These are phyloP conservation scores for Neoascia interrupta DNA, from an alignment of 2,888 invertebrate genomes.

Conservation along the genomic window DNA sequence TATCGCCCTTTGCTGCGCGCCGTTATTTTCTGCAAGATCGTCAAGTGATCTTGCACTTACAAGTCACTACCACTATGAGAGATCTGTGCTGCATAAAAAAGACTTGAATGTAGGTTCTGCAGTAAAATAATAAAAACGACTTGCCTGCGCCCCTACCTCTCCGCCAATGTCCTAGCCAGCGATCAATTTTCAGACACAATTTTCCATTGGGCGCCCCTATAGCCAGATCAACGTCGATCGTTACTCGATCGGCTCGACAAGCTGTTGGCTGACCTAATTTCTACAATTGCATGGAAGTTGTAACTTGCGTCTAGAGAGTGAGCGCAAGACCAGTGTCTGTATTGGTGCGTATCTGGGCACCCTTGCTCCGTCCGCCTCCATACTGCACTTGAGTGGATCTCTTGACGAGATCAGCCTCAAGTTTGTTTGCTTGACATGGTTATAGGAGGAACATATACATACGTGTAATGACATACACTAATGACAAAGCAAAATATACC, in stretches of 20 bases:
- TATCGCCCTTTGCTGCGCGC: too few species aligned
- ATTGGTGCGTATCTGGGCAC: background rate
- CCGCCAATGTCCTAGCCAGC: constrained; percentile 24
- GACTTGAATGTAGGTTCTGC: too few species aligned
- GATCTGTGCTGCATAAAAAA: too few species aligned
- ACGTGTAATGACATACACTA: constrained; percentile 50
- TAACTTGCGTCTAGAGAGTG: constrained; percentile 48
- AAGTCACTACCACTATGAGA: constrained; percentile 11
- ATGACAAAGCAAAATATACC: constrained; percentile 66
- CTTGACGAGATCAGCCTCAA: constrained; percentile 31
- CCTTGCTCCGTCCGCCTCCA: constrained; percentile 35
- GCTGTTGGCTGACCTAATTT: constrained; percentile 77
- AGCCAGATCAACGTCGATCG: constrained; percentile 50
- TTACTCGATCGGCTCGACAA: constrained; percentile 34
- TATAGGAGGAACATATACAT: too few species aligned
- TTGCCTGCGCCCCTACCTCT: background rate
- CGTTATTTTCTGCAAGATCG: constrained; percentile 41
- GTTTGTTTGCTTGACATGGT: constrained; percentile 59
- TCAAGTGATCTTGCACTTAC: constrained; percentile 48
- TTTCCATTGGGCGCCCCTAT: constrained; percentile 45
- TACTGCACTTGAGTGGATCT: constrained; percentile 17
- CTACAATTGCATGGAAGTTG: constrained; percentile 70
- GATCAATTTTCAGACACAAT: constrained; percentile 62
- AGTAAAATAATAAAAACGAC: too few species aligned
- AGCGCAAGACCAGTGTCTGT: constrained; percentile 10